Base-by-base conservation (phyloP, 2,888 invertebrate species). In the Cryptocheilus praepositus region DNA sequence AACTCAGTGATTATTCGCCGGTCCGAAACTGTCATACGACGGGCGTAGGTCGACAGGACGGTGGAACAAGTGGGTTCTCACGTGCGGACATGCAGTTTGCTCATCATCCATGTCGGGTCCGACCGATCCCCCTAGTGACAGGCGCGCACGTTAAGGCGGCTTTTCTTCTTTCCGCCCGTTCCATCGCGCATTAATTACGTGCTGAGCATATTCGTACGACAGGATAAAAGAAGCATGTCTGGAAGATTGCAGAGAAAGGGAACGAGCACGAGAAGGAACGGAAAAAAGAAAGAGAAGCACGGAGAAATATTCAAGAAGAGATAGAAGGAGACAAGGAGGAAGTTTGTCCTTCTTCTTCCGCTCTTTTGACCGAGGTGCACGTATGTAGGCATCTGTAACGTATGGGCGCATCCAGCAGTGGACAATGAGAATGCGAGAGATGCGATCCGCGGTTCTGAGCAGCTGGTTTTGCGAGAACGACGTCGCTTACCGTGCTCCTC, bases 11-110 rank as follows among this genome's bases (percentile, higher is more conserved):
- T 71, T 72, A 64, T 61, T 59, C 52, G 43, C 11, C 56, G 43
- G 25, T 22, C 43, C 25, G 53, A 36, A 28, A 76, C 77, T 77
- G 71, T 77, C 77, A 77, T 70, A 72, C 64, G 36, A 55, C 4
- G 61, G 64, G 64, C 54, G 55, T 49, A 57, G 61, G 54, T 21
- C 56, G 60, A 60, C 64, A 56, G 61, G 58, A 56, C 53, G 52
- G 67, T 67, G 70, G 75, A 76, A 82, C 83, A 82, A 82, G 80
- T 74, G 60, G 75, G 74, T 84, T 85, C 81, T 83, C 83, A 81
- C 83, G 79, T 77, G 67, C 73, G 67, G 70, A 82, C 81, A 78
- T 58, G 72, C 78, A 76, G 82, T 79, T 79, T 75, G 55, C 55
- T 67, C 70, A 57, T 60, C 68, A 53, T 61, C 45, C 49, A 52